Base-by-base conservation (phyloP, 1,140 invertebrate genomes). In the Nebria ingens region DNA sequence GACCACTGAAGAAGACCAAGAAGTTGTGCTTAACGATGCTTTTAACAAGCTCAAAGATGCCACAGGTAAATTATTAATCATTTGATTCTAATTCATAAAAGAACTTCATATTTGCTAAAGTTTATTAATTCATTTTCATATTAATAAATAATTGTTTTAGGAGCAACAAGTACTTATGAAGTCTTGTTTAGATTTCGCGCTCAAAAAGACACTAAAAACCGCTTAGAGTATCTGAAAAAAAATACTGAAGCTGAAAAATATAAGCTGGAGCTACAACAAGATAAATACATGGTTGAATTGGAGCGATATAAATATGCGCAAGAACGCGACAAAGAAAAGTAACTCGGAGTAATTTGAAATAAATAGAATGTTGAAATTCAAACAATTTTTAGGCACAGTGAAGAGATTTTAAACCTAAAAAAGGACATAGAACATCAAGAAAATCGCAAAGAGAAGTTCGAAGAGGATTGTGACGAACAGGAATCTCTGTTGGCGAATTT, bases 261-360 rank as follows among this genome's bases (percentile, higher is more conserved):
- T 40, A 66, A 71, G 21, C 64, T 89, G 40, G 86, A 89, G 67
- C 77, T 75, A 21, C 78, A 76, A n/a, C 78, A 83, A 53, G 82
- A 87, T 49, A 70, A 75, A 1, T 69, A 88, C n/a, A 75, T 77
- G 54, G 75, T 74, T 0, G 81, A 89, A 67, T 73, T 90, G 20
- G 87, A 90, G 61, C 78, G 78, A 22, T 82, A 81, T 38, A 89
- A 87, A 68, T 89, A 87, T 68, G 83, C 85, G 0, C 85, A 88
- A 61, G 82, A 82, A 2, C 86, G 86, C 67, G 84, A 87, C 59
- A 82, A 81, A 56, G 85, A 89, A 75, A 79, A 84, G 87, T 89
- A 71, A 76, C 79, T 70, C 20, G 20, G 9, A 19, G 19, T 19
- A 6, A 19, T 29, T 22, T 49, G 1, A 25, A 21, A 34, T 53